Conservation (phyloP, 1,140 invertebrate species). For the Drosophila seguyi region DNA sequence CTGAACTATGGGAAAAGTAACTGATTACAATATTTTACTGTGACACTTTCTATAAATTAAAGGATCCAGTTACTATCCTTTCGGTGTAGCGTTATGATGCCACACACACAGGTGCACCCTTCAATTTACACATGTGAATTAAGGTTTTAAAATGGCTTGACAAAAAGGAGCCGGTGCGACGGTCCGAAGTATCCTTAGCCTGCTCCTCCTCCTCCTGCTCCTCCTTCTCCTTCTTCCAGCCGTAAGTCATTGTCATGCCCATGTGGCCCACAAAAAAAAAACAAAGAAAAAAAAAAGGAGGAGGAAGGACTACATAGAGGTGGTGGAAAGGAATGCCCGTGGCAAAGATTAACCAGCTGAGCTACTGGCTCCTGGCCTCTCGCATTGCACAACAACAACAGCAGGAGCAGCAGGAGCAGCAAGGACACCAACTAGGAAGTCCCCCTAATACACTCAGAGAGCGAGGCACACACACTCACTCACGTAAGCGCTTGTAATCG, state of each 20-base stretch:
- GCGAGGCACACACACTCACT: conserved; percentile 6
- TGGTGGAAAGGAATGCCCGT: conserved; percentile 38
- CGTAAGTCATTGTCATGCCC: conserved; percentile 78
- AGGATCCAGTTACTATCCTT: not conserved
- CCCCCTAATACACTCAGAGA: conserved; percentile 41
- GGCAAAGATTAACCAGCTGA: conserved; percentile 75
- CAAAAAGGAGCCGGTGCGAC: conserved; percentile 46
- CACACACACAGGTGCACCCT: conserved; percentile 68
- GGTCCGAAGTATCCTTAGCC: conserved; percentile 13
- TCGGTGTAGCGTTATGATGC: not conserved
- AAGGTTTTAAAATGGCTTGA: conserved; percentile 79
- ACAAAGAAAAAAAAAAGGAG: not conserved
- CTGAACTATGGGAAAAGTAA: too few relatives aligned
- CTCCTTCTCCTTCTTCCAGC: conserved; percentile 7
- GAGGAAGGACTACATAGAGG: not conserved
- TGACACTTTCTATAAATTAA: not conserved
- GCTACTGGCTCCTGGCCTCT: conserved; percentile 28
- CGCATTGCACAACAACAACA: conserved; percentile 20
- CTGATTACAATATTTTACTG: not conserved
- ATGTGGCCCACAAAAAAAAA: conserved; percentile 44
- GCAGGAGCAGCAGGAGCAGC: conserved; percentile 1
- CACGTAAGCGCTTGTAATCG: conserved; percentile 76
- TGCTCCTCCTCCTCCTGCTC: not conserved
- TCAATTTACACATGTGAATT: conserved; percentile 84
- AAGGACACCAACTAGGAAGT: conserved; percentile 12